Conservation (phyloP, 2,113 vertebrate species). For the Sinocyclocheilus maitianheensis region DNA sequence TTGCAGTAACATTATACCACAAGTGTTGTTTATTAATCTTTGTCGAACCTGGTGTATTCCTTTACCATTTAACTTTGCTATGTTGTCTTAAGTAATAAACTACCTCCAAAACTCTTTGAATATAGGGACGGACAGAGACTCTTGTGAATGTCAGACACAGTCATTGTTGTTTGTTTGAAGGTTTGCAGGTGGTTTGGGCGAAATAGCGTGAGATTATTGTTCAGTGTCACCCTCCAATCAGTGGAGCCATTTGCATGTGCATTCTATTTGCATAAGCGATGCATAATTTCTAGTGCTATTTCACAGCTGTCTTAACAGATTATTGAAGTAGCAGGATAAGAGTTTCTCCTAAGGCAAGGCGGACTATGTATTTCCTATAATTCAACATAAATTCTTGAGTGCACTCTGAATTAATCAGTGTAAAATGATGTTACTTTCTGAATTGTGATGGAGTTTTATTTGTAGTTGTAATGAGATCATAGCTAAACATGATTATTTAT, state of each 20-base stretch:
- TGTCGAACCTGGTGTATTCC: not conserved
- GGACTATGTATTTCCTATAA: not conserved
- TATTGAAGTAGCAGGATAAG: not conserved
- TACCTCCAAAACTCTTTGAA: not conserved
- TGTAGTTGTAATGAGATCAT: conserved; percentile 4
- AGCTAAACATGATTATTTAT: conserved; percentile 8
- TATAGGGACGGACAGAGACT: not conserved
- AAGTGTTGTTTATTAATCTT: not conserved
- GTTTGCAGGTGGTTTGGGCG: conserved; percentile 16
- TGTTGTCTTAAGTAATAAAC: not conserved
- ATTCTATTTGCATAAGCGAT: conserved; percentile 18
- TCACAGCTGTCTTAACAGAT: conserved; percentile 26
- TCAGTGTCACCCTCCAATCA: not conserved
- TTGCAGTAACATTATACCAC: not conserved
- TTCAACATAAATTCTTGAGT: not conserved
- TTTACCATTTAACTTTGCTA: not conserved
- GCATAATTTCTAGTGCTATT: conserved; percentile 29
- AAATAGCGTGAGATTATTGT: not conserved
- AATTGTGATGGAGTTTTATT: conserved; percentile 18
- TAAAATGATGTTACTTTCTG: not conserved
- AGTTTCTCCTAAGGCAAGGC: not conserved
- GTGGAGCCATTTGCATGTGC: not conserved
- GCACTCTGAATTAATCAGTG: conserved; percentile 1
- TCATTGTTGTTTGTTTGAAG: not conserved
- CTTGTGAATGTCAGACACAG: not conserved